These are phyloP conservation scores for Microtus richardsoni DNA, from an alignment of 2,113 vertebrate species.

Conservation along the genomic window DNA sequence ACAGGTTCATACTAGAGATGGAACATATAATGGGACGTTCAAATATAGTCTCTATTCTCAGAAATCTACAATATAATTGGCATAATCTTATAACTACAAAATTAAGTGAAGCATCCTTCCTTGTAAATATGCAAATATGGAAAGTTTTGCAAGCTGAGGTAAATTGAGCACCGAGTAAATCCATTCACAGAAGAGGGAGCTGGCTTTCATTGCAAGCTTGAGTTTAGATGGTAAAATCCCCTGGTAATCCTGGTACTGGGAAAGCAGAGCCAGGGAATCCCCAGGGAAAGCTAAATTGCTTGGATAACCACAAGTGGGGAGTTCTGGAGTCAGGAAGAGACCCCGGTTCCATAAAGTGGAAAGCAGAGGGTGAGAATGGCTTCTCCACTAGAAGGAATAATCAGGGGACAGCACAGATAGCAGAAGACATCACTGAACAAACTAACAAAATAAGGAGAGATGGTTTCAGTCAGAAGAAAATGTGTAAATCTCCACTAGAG, in stretches of 20 bases:
- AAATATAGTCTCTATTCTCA: not conserved
- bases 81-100: not conserved
- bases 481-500: not conserved
- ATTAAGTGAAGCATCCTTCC: slow-evolving; percentile 7
- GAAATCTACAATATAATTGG: not conserved
- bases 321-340: not conserved
- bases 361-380: not conserved
- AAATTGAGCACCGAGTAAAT: not conserved
- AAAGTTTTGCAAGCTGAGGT: not conserved
- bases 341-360: not conserved
- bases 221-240: not conserved
- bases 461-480: not conserved
- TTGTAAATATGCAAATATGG: not conserved
- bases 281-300: not conserved
- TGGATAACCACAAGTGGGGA: not conserved
- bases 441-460: not conserved
- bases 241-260: not conserved
- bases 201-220: not conserved
- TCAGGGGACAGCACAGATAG: not conserved
- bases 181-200: not conserved
- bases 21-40: not conserved
- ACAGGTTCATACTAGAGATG: not conserved
- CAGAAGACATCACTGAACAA: not conserved
- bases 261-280: not conserved
- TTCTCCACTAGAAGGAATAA: not conserved